Conservation (phyloP, 2,888 invertebrate genomes). For the Periphyllus acericola region DNA sequence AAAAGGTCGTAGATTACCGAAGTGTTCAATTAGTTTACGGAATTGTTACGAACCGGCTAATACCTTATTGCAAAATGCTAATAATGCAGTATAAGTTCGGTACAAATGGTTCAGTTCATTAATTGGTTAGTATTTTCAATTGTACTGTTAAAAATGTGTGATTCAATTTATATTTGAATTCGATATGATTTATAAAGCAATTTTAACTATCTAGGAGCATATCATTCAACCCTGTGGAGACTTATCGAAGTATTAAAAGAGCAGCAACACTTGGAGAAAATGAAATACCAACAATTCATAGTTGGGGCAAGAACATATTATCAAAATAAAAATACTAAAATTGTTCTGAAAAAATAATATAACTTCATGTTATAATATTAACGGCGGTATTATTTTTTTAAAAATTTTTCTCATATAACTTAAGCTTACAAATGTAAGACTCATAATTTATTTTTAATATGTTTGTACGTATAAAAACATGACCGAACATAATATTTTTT, state of each 20-base stretch:
- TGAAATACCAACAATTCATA: background rate
- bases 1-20: conserved; percentile 10
- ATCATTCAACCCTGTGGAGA: background rate
- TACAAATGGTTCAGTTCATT: background rate
- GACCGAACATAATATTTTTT: no score
- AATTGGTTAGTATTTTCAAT: conserved; percentile 11
- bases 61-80: no score
- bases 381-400: background rate
- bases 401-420: background rate
- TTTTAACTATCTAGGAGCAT: background rate
- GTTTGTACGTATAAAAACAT: no score
- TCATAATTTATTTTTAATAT: no score
- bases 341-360: background rate
- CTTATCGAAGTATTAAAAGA: background rate
- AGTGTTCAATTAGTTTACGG: conserved; percentile 2
- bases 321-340: background rate
- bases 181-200: no score
- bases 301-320: background rate
- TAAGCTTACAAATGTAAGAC: no score
- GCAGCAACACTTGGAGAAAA: background rate
- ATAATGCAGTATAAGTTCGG: background rate
- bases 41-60: background rate
- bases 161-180: no score
- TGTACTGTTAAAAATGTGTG: background rate
- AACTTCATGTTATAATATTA: background rate